phyloP scores from a whole-genome alignment of 2,113 vertebrate genomes.

The Psittacula cyanocephala region DNA sequence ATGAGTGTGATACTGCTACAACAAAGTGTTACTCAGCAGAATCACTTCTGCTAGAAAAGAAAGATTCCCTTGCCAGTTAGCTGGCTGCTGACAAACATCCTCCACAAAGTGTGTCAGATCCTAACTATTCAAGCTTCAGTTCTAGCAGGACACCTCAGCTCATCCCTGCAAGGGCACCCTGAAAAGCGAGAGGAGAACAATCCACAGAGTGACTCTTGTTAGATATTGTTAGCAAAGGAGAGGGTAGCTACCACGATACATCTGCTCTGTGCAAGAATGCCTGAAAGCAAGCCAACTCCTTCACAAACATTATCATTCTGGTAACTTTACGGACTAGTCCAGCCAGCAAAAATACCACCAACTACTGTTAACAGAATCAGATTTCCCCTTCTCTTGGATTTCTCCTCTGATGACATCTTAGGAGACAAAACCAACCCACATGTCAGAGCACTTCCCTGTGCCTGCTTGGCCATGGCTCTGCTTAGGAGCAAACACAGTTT shows the following conservation, averaged over 20 bases:
- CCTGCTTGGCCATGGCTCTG: background rate
- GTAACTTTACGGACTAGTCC: background rate
- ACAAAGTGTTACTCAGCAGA: background rate
- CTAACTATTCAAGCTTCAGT: background rate
- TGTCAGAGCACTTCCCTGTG: background rate
- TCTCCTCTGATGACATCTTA: background rate
- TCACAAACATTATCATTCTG: background rate
- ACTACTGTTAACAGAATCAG: background rate
- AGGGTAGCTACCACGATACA: background rate
- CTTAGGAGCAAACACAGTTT: background rate
- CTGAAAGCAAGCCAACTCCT: background rate
- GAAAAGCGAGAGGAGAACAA: background rate
- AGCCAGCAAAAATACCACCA: background rate
- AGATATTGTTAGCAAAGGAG: background rate
- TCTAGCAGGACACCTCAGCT: background rate
- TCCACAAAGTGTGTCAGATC: rapidly evolving
- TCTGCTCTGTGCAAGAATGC: rapidly evolving
- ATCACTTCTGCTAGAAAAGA: background rate
- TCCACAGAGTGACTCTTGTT: rapidly evolving
- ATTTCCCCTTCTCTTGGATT: background rate
- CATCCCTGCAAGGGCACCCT: background rate
- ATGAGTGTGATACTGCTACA: background rate
- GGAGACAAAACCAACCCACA: background rate
- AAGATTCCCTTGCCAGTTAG: background rate
- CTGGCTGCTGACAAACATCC: background rate